Evolutionary conservation across 2,113 vertebrate species (phyloP).

Genomic region (Calyptommatus sinebrachiatus): DNA sequence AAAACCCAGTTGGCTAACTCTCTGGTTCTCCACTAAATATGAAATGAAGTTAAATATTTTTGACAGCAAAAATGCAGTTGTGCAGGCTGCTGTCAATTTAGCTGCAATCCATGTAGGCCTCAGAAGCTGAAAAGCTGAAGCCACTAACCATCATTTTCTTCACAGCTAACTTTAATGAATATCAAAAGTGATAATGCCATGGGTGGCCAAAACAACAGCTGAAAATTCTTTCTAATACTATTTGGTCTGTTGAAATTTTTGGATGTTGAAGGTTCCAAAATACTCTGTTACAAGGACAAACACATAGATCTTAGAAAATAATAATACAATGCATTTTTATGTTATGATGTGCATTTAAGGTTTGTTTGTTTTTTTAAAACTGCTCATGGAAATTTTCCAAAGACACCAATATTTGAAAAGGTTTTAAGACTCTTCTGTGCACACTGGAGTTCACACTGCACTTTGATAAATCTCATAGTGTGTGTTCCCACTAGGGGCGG

Average conservation of each 20-base stretch:
- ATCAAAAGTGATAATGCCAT: constrained; percentile 15
- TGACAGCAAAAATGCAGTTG: background rate
- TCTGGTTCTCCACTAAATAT: constrained; percentile 1
- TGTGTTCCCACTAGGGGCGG: too few species aligned
- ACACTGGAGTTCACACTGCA: background rate
- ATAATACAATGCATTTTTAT: background rate
- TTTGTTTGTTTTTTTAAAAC: background rate
- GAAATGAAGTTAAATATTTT: background rate
- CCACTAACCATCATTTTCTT: constrained; percentile 1
- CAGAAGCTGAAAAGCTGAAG: background rate
- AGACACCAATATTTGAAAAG: background rate
- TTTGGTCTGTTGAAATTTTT: background rate
- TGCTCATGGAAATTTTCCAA: background rate
- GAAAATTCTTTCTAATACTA: background rate
- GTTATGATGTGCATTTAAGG: background rate
- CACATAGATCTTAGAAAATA: background rate
- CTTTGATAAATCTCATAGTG: background rate
- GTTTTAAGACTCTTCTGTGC: background rate
- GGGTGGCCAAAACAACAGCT: constrained; percentile 1
- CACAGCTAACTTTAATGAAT: background rate
- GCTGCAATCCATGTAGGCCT: background rate
- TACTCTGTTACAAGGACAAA: background rate
- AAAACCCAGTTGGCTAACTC: background rate
- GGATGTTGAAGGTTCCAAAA: constrained; percentile 1
- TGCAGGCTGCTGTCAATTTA: background rate